phyloP scores from a whole-genome alignment of 2,113 vertebrate species.

The Cyanoramphus novaezelandiae region DNA sequence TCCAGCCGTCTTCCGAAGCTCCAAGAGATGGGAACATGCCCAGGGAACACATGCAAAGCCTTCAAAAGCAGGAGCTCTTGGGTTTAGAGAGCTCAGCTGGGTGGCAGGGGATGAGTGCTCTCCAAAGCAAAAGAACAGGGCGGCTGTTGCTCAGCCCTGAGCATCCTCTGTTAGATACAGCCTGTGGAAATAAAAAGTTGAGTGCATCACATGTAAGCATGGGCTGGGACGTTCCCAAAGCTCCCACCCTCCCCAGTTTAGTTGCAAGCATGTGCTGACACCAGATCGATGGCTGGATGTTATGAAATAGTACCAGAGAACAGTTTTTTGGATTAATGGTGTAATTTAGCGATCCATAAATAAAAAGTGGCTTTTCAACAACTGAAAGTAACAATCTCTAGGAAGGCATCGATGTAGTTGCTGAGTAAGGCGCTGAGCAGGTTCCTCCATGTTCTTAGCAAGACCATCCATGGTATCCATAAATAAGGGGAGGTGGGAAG shows the following conservation, averaged over 20 bases:
- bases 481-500: conserved; percentile 52
- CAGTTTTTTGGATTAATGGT: not conserved
- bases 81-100: not conserved
- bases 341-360: conserved; percentile 29
- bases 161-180: not conserved
- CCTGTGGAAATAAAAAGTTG: rapidly evolving
- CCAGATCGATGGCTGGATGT: not conserved
- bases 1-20: not conserved
- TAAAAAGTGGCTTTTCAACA: conserved; percentile 35
- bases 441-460: conserved; percentile 48
- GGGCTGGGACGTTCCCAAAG: not conserved
- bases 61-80: rapidly evolving
- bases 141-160: rapidly evolving
- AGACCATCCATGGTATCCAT: conserved; percentile 66
- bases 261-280: not conserved
- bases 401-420: conserved; percentile 77
- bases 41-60: not conserved
- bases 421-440: conserved; percentile 74
- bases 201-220: rapidly evolving
- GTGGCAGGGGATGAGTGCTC: not conserved
- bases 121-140: not conserved
- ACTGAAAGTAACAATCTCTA: conserved; percentile 56
- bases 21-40: not conserved
- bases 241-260: not conserved
- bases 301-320: not conserved